Evolutionary conservation across 1,140 invertebrate genomes (phyloP).

Genomic region (Drosophila pruinosa): DNA sequence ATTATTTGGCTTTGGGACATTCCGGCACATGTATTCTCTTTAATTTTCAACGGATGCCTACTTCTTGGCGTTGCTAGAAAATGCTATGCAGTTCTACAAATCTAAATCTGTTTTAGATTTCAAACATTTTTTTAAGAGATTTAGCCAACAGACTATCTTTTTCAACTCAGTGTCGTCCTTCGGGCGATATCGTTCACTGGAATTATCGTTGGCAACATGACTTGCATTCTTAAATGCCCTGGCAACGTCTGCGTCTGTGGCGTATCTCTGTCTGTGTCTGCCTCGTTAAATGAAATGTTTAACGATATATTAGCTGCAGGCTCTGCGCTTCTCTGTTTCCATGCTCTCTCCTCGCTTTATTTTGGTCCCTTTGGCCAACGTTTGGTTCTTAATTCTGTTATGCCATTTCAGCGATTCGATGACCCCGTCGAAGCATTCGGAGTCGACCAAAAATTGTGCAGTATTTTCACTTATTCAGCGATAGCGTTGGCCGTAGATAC

Average conservation of each 20-base stretch:
- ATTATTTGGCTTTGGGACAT: conserved; percentile 43
- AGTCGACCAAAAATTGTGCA: conserved; percentile 64
- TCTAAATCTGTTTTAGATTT: too few relatives aligned
- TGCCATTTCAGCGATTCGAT: conserved; percentile 19
- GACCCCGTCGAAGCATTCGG: conserved; percentile 13
- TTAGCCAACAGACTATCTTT: too few relatives aligned
- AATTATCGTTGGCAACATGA: conserved; percentile 7
- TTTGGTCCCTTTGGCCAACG: conserved; percentile 25
- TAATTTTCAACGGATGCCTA: conserved; percentile 17
- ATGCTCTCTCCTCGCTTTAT: background rate
- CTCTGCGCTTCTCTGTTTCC: background rate
- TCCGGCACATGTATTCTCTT: conserved; percentile 26
- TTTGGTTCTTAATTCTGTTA: conserved; percentile 29
- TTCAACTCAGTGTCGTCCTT: too few relatives aligned
- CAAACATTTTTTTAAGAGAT: background rate
- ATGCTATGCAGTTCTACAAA: background rate
- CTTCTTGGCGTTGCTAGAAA: background rate
- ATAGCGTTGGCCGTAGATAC: conserved; percentile 22
- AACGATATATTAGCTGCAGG: conserved; percentile 76
- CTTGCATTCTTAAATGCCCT: conserved; percentile 36
- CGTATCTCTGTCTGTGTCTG: conserved; percentile 48
- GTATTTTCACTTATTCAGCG: conserved; percentile 75
- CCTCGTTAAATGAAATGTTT: conserved; percentile 81
- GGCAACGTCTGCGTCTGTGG: background rate
- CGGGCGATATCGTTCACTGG: background rate